phyloP scores from a whole-genome alignment of 2,888 invertebrate genomes.

The Ennomos quercinarius region DNA sequence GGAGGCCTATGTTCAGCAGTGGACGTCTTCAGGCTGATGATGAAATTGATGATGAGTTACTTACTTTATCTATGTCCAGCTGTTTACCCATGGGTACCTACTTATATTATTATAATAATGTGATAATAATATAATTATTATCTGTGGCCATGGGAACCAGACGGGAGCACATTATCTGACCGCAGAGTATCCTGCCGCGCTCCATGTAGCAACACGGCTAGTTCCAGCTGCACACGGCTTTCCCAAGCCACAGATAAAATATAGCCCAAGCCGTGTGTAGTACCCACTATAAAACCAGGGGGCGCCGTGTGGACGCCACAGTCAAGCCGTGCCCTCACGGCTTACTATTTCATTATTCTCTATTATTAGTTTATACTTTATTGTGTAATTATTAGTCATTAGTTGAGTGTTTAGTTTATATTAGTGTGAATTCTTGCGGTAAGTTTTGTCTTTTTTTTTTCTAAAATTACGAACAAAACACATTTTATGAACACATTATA shows the following conservation, averaged over 20 bases:
- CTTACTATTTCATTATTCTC: conserved; percentile 40
- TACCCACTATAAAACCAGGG: conserved; percentile 46
- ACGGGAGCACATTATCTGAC: conserved; percentile 15
- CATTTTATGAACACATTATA: no score
- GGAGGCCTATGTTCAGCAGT: no score
- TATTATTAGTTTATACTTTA: conserved; percentile 9
- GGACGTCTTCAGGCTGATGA: no score
- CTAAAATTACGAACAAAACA: no score
- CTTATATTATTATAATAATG: no score
- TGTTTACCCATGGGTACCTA: no score
- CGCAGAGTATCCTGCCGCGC: background rate
- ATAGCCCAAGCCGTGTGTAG: conserved; percentile 42
- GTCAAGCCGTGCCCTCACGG: conserved; percentile 62
- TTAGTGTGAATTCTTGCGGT: conserved; percentile 39
- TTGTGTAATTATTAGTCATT: conserved; percentile 4
- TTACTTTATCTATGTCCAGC: no score
- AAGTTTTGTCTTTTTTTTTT: conserved; percentile 32
- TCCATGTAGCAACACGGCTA: background rate
- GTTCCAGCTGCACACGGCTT: conserved; percentile 48
- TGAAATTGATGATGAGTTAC: no score
- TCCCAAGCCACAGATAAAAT: background rate
- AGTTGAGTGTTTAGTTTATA: conserved; percentile 18
- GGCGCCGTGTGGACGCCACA: conserved; percentile 33
- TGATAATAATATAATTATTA: no score
- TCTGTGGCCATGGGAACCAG: no score